phyloP scores from a whole-genome alignment of 2,888 invertebrate genomes.

The Latrodectus elegans region DNA sequence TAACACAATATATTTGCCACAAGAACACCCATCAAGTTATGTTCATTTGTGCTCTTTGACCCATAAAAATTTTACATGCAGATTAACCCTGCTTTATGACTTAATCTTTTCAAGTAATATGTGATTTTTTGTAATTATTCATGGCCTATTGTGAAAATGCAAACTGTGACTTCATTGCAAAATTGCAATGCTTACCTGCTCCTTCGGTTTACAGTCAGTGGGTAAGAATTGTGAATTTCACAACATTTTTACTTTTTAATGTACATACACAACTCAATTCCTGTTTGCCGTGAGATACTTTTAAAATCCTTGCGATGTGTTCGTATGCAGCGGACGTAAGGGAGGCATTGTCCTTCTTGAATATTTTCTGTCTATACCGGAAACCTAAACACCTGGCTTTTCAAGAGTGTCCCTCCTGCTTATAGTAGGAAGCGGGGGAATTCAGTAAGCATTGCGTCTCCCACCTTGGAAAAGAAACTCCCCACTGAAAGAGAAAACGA shows the following conservation, averaged over 20 bases:
- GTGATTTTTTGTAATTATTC: too few relatives aligned
- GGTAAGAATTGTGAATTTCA: conserved; percentile 34
- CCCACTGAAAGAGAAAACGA: conserved; percentile 34
- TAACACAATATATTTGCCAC: too few relatives aligned
- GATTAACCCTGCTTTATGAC: too few relatives aligned
- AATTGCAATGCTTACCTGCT: not conserved
- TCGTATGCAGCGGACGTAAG: conserved; percentile 5
- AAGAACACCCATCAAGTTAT: too few relatives aligned
- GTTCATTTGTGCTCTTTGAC: too few relatives aligned
- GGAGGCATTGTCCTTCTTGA: conserved; percentile 46
- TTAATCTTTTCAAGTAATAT: too few relatives aligned
- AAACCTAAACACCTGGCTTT: conserved; percentile 60
- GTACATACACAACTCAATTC: conserved; percentile 51
- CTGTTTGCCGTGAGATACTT: conserved; percentile 59
- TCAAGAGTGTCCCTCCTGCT: conserved; percentile 40
- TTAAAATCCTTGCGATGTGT: not conserved
- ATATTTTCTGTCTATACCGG: conserved; percentile 34
- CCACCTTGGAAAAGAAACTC: conserved; percentile 16
- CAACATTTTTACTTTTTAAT: conserved; percentile 48
- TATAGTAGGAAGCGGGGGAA: conserved; percentile 21
- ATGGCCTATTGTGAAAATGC: too few relatives aligned
- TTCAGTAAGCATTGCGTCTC: conserved; percentile 18
- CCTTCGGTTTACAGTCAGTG: not conserved
- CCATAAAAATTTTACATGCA: too few relatives aligned
- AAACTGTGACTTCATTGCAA: too few relatives aligned